A percentile compares a stretch with the other conserved stretches of the same genome.
Evolutionary conservation across 2,797 vertebrate genomes (phyloP).

Genomic region (Anabacerthia variegaticeps): DNA sequence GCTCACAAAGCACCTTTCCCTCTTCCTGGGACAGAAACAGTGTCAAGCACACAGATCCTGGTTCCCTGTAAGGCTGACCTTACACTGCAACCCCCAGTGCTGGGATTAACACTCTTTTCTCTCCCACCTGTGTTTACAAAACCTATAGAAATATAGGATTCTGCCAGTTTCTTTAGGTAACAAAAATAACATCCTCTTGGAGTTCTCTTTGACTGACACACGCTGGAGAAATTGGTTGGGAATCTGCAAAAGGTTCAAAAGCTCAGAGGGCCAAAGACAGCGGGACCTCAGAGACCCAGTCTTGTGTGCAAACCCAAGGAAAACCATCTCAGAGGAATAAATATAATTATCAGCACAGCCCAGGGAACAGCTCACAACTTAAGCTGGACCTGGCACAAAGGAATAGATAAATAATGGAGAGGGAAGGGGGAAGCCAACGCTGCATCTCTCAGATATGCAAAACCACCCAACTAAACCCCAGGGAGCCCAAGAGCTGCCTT

Average conservation of each 20-base stretch:
- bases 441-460: conserved; percentile 36
- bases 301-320: neutral
- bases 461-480: conserved; percentile 30
- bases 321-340: conserved; percentile 10
- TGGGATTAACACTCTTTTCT: neutral
- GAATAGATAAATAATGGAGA: conserved; percentile 5
- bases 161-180: neutral
- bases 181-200: neutral
- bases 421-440: neutral
- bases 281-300: neutral
- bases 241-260: neutral
- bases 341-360: conserved; percentile 3
- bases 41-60: neutral
- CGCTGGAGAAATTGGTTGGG: neutral
- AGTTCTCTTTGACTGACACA: neutral
- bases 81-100: neutral
- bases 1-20: neutral
- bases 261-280: neutral
- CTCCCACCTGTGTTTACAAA: neutral
- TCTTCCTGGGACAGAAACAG: neutral
- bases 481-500: conserved; percentile 39
- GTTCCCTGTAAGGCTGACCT: neutral
- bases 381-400: conserved; percentile 38
- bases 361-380: neutral
- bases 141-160: neutral